phyloP scores from a whole-genome alignment of 2,888 invertebrate species.

The Mimas tiliae region DNA sequence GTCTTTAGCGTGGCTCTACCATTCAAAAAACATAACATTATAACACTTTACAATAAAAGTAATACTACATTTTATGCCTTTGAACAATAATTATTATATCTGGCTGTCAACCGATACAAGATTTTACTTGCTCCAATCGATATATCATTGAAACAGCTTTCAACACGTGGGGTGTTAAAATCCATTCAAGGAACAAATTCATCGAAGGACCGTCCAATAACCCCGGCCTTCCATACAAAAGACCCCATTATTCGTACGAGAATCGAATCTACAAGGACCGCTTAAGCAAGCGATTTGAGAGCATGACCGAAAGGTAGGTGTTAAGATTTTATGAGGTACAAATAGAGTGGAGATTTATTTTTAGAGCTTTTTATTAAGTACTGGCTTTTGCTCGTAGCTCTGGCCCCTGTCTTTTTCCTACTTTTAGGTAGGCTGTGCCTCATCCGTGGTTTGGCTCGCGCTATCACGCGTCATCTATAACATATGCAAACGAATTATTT shows the following conservation, averaged over 20 bases:
- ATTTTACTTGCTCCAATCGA: too few species aligned
- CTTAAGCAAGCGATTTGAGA: constrained; percentile 20
- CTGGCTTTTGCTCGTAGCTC: background rate
- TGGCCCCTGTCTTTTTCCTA: too few species aligned
- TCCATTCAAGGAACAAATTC: constrained; percentile 4
- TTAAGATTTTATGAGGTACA: constrained; percentile 2
- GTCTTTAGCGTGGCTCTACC: too few species aligned
- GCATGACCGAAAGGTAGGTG: background rate
- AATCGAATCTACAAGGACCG: constrained; percentile 4
- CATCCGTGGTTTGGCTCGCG: too few species aligned
- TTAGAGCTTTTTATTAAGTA: background rate
- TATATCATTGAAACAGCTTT: background rate
- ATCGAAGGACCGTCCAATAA: constrained; percentile 4
- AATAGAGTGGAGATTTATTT: background rate
- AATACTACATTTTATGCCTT: too few species aligned
- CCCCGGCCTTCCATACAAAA: constrained; percentile 1
- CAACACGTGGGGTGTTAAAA: background rate
- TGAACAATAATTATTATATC: too few species aligned
- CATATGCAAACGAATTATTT: too few species aligned
- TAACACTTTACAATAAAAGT: too few species aligned
- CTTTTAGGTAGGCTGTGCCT: too few species aligned
- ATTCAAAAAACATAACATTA: too few species aligned
- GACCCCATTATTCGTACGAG: constrained; percentile 13
- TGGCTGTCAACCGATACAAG: too few species aligned
- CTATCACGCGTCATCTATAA: too few species aligned